These are phyloP conservation scores for Patagioenas fasciata DNA, from an alignment of 2,113 vertebrate species.

Conservation along the genomic window DNA sequence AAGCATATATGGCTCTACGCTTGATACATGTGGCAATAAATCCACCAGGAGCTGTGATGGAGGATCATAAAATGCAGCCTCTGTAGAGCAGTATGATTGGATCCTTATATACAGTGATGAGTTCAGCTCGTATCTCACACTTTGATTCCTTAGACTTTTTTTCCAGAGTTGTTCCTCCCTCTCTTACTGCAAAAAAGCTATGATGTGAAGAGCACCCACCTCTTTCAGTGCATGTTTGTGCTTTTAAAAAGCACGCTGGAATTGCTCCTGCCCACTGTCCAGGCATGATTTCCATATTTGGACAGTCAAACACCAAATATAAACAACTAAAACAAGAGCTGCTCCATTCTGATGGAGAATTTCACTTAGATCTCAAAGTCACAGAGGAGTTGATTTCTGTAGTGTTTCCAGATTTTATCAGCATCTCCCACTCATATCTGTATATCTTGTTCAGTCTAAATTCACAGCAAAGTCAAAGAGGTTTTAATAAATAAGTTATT, in stretches of 20 bases:
- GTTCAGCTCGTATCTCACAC: background rate
- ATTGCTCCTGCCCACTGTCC: background rate
- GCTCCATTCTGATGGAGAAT: background rate
- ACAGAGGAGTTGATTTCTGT: background rate
- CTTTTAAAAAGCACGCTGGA: background rate
- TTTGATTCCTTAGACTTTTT: background rate
- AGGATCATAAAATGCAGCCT: background rate
- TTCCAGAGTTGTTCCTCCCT: background rate
- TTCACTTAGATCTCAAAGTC: background rate
- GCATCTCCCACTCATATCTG: background rate
- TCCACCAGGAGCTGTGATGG: no score
- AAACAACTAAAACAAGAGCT: background rate
- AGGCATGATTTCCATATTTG: background rate
- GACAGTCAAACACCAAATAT: background rate
- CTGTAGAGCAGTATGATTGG: background rate
- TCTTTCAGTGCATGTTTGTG: background rate
- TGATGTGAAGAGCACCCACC: background rate
- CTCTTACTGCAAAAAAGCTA: background rate
- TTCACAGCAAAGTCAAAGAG: background rate
- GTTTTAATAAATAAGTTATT: background rate
- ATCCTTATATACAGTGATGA: background rate
- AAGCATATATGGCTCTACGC: rapidly evolving
- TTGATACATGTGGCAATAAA: background rate
- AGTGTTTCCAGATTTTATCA: background rate
- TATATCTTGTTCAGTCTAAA: background rate